These are phyloP conservation scores for western clawed frog (Xenopus tropicalis) DNA, from an alignment of 2,113 vertebrate species.

Conservation along the genomic window DNA sequence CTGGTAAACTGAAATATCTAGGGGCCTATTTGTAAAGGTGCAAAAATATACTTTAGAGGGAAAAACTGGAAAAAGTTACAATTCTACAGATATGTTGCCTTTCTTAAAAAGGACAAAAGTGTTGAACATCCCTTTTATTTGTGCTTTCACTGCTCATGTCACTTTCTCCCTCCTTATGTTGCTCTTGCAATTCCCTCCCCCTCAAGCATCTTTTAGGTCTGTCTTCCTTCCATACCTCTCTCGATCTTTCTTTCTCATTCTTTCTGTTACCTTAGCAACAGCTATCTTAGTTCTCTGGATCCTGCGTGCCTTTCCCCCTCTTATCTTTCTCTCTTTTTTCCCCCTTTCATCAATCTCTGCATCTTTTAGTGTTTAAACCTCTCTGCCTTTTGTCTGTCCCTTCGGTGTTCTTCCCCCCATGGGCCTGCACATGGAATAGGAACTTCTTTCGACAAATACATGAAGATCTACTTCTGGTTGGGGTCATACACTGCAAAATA, in stretches of 20 bases:
- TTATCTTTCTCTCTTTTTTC: conserved; percentile 58
- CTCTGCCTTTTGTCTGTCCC: not conserved
- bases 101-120: too few species aligned
- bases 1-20: too few species aligned
- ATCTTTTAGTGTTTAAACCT: conserved; percentile 50
- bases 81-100: too few species aligned
- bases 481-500: too few species aligned
- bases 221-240: conserved; percentile 49
- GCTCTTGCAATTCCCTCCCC: conserved; percentile 6
- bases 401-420: not conserved
- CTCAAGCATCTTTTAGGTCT: conserved; percentile 52
- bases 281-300: conserved; percentile 55
- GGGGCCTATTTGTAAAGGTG: too few species aligned
- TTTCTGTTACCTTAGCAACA: conserved; percentile 70
- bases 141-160: not conserved
- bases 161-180: not conserved
- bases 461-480: too few species aligned
- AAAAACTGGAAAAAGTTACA: too few species aligned
- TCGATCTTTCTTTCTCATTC: conserved; percentile 55
- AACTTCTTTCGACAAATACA: not conserved
- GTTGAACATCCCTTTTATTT: too few species aligned
- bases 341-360: conserved; percentile 65
- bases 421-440: not conserved
- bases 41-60: too few species aligned
- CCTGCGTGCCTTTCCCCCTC: conserved; percentile 50